Evolutionary conservation across 2,113 vertebrate species (phyloP).

Genomic region (Neolamprologus ventralis): DNA sequence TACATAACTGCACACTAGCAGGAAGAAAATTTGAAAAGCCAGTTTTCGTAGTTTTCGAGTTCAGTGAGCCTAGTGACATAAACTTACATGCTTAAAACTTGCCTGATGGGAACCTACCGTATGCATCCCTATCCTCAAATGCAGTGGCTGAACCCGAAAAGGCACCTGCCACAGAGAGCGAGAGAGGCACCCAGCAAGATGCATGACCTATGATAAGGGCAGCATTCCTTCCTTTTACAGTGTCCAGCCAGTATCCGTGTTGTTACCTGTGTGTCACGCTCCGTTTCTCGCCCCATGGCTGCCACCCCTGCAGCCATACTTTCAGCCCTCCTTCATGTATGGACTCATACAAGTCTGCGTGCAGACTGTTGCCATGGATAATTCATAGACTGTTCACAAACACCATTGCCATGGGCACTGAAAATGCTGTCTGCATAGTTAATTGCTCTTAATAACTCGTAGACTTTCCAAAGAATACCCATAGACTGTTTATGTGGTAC

Average conservation of each 20-base stretch:
- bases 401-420: background rate
- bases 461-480: background rate
- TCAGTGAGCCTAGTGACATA: background rate
- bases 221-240: background rate
- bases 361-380: background rate
- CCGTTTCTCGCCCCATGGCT: background rate
- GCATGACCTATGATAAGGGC: background rate
- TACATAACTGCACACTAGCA: background rate
- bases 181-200: background rate
- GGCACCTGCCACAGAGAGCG: background rate
- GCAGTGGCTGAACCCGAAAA: background rate
- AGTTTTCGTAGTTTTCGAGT: fast-evolving
- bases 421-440: background rate
- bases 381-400: background rate
- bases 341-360: background rate
- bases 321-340: background rate
- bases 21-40: background rate
- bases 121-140: background rate
- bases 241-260: background rate
- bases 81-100: background rate
- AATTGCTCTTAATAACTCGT: background rate
- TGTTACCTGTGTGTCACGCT: background rate
- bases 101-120: background rate
- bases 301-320: background rate
- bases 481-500: background rate